A percentile compares a stretch with the other conserved stretches of the same genome.
Evolutionary conservation across 2,113 vertebrate genomes (phyloP).

Genomic region (Chamaea fasciata): DNA sequence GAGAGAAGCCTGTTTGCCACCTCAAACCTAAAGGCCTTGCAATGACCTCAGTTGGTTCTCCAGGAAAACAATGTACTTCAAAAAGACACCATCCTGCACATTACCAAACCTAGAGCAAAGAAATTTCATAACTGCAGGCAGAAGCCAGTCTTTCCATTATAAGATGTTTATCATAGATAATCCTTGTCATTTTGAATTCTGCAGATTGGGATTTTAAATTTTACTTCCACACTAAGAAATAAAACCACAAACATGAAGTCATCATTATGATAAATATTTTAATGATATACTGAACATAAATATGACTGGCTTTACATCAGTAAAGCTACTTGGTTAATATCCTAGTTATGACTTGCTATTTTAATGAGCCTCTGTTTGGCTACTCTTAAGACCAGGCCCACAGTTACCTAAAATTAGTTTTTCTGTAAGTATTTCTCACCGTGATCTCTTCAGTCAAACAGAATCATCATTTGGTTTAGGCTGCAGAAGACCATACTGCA

Average conservation of each 20-base stretch:
- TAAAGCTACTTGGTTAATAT: background rate
- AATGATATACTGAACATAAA: background rate
- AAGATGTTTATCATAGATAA: background rate
- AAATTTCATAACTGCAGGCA: background rate
- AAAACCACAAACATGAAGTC: background rate
- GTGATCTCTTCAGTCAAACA: background rate
- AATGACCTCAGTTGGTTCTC: background rate
- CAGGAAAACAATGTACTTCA: background rate
- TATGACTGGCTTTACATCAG: background rate
- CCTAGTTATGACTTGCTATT: background rate
- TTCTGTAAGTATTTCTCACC: background rate
- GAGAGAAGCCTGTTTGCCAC: background rate
- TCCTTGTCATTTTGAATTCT: background rate
- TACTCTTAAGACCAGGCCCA: background rate
- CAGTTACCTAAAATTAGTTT: background rate
- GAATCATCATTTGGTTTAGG: background rate
- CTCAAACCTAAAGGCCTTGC: background rate
- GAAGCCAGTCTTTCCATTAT: background rate
- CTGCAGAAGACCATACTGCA: background rate
- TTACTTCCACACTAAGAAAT: background rate
- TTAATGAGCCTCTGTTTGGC: background rate
- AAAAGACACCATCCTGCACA: background rate
- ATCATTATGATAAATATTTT: background rate
- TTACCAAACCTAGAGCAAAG: background rate
- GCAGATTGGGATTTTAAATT: background rate